Conservation (phyloP, 2,113 vertebrate species). For the Prolemur simus region DNA sequence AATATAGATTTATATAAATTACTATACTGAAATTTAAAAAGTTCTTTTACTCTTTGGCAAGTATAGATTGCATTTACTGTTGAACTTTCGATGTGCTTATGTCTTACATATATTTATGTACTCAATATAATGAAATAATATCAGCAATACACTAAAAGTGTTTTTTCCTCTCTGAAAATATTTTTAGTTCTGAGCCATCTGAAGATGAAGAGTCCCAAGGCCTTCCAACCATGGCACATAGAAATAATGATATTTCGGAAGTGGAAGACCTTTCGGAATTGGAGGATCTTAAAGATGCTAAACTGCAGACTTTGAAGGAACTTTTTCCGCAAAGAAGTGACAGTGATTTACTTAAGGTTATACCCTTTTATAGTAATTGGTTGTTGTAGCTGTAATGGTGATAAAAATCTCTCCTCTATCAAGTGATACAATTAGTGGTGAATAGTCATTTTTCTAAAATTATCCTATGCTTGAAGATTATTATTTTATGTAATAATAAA, state of each 20-base stretch:
- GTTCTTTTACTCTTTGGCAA: neutral
- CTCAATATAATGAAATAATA: neutral
- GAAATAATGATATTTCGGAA: conserved; percentile 62
- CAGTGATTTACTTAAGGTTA: conserved; percentile 87
- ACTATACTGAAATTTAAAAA: neutral
- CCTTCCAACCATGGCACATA: neutral
- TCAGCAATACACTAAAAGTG: neutral
- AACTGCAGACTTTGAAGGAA: conserved; percentile 86
- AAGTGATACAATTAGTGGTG: neutral
- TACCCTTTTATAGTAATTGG: conserved; percentile 28
- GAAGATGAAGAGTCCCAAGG: conserved; percentile 78
- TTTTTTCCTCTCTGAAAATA: neutral
- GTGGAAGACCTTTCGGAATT: conserved; percentile 74
- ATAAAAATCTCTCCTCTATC: neutral
- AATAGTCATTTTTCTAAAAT: conserved; percentile 36
- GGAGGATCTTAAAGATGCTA: conserved; percentile 82
- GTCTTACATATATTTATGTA: neutral
- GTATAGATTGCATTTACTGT: conserved; percentile 10
- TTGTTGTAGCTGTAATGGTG: conserved; percentile 7
- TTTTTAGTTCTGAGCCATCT: conserved; percentile 81
- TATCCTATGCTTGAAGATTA: neutral
- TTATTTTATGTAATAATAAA: neutral
- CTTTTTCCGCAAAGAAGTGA: conserved; percentile 89
- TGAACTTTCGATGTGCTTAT: neutral
- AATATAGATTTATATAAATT: neutral